Conservation (phyloP, 2,888 invertebrate species). For the Penaeus monodon region DNA sequence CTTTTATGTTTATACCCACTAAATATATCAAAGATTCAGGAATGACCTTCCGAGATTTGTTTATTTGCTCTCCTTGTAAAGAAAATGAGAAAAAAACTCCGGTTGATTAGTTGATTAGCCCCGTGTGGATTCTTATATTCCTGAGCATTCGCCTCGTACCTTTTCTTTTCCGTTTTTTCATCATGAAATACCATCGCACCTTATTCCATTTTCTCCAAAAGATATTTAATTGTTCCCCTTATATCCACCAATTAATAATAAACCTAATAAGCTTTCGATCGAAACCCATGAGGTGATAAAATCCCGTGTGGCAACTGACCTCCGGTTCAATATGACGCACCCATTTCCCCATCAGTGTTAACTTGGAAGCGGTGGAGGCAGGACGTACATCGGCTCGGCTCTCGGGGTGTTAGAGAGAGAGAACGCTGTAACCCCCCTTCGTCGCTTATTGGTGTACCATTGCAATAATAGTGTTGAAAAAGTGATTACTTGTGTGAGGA, state of each 20-base stretch:
- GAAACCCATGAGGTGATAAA: conserved; percentile 14
- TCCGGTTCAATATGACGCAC: conserved; percentile 43
- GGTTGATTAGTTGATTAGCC: too few species aligned
- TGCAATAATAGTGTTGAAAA: conserved; percentile 2
- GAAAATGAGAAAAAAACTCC: too few species aligned
- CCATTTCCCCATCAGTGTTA: conserved; percentile 30
- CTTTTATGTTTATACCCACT: too few species aligned
- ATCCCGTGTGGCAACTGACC: conserved; percentile 34
- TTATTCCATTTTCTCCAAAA: neutral
- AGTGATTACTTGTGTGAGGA: neutral
- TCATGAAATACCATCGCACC: neutral
- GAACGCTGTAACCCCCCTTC: neutral
- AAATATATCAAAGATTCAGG: too few species aligned
- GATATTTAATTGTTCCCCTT: neutral
- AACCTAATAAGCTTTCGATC: neutral
- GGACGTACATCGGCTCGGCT: conserved; percentile 5
- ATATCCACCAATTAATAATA: neutral
- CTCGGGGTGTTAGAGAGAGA: conserved; percentile 1
- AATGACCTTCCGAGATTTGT: too few species aligned
- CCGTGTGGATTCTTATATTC: too few species aligned
- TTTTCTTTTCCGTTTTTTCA: neutral
- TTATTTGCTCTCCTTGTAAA: too few species aligned
- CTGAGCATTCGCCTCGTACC: too few species aligned
- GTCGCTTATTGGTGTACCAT: neutral
- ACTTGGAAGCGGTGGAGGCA: conserved; percentile 10